Evolutionary conservation across 2,888 invertebrate genomes (phyloP).

Genomic region (Drosophila buzzatii): DNA sequence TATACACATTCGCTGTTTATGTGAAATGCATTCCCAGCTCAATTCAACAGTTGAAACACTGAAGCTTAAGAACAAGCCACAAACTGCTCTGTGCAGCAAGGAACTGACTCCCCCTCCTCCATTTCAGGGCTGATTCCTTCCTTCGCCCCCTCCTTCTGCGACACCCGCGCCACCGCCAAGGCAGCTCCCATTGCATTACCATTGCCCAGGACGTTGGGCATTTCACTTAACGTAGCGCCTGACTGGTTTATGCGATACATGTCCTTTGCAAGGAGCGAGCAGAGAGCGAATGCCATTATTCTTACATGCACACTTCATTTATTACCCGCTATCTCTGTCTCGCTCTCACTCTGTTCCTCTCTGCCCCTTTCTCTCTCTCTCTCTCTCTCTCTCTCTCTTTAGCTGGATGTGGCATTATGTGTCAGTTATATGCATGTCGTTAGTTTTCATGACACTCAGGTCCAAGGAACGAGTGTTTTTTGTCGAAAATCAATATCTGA

Average conservation of each 20-base stretch:
- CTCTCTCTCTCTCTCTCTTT: background rate
- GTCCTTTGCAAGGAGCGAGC: conserved; percentile 32
- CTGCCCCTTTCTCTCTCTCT: background rate
- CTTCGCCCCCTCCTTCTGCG: background rate
- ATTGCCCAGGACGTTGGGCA: conserved; percentile 48
- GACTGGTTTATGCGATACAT: conserved; percentile 29
- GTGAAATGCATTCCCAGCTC: background rate
- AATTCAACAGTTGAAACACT: conserved; percentile 6
- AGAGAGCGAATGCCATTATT: conserved; percentile 66
- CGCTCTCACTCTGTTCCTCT: conserved; percentile 1
- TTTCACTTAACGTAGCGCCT: conserved; percentile 64
- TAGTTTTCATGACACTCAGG: conserved; percentile 74
- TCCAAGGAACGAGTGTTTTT: conserved; percentile 36
- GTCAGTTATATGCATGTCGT: conserved; percentile 77
- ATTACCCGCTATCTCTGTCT: conserved; percentile 50
- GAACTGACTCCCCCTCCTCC: background rate
- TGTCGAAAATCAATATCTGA: conserved; percentile 69
- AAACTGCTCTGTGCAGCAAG: background rate
- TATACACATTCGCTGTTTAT: background rate
- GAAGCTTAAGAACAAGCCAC: conserved; percentile 1
- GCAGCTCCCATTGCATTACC: conserved; percentile 16
- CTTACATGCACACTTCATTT: conserved; percentile 74
- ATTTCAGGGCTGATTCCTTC: background rate
- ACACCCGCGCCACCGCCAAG: background rate
- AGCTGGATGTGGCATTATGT: conserved; percentile 50